These are phyloP conservation scores for Cephus nigrinus DNA, from an alignment of 2,888 invertebrate species.

Conservation along the genomic window DNA sequence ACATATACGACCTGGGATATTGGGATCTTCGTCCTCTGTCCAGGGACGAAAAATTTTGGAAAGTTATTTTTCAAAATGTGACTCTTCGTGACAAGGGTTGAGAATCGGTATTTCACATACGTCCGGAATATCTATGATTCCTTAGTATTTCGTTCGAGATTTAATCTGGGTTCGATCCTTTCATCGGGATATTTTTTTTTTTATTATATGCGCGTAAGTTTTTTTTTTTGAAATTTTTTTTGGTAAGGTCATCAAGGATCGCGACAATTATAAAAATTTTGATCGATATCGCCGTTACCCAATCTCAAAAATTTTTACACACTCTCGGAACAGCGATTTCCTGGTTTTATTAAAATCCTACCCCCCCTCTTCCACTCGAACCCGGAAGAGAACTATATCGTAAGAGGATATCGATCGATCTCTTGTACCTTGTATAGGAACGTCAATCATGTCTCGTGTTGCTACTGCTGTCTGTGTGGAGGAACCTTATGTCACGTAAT, in stretches of 20 bases:
- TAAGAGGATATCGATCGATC: not conserved
- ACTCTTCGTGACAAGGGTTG: conserved; percentile 26
- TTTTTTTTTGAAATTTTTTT: too few relatives aligned
- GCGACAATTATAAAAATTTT: too few relatives aligned
- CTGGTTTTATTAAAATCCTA: not conserved
- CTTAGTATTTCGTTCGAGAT: conserved; percentile 5
- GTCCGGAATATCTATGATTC: conserved; percentile 13
- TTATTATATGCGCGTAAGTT: not conserved
- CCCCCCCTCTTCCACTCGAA: too few relatives aligned
- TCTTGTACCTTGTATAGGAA: not conserved
- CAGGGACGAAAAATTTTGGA: not conserved
- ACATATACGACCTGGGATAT: not conserved
- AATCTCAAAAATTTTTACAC: not conserved
- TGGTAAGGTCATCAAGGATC: accelerated
- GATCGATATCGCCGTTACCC: not conserved
- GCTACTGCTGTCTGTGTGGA: not conserved
- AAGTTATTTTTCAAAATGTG: conserved; percentile 13
- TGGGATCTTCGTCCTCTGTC: not conserved
- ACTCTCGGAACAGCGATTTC: not conserved
- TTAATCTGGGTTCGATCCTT: conserved; percentile 26
- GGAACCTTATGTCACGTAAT: conserved; percentile 22
- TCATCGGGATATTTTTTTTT: not conserved
- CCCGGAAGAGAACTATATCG: not conserved
- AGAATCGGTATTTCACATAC: conserved; percentile 24
- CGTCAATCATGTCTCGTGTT: not conserved